Conservation (phyloP, 2,797 vertebrate species). For the Cheirogaleus major region DNA sequence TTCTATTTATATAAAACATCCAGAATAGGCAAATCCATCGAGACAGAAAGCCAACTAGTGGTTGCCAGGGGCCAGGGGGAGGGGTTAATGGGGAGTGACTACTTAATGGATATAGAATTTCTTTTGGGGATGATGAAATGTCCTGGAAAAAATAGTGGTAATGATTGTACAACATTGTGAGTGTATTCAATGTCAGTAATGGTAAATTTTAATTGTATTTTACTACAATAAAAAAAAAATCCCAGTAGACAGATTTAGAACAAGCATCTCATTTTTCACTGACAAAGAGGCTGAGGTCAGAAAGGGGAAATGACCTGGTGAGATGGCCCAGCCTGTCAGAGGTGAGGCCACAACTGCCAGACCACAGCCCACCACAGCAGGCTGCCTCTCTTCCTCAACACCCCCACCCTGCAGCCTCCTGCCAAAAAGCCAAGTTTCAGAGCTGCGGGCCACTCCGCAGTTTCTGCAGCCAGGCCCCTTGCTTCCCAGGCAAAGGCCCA, state of each 20-base stretch:
- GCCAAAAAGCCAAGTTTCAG: not conserved
- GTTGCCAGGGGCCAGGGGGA: fast-evolving
- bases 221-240: not conserved
- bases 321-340: not conserved
- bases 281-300: not conserved
- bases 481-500: not conserved
- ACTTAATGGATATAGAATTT: not conserved
- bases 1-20: not conserved
- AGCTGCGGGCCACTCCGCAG: fast-evolving
- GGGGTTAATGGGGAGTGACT: not conserved
- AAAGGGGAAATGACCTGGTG: not conserved
- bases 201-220: not conserved
- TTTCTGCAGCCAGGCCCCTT: not conserved
- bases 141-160: not conserved
- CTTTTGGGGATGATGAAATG: not conserved
- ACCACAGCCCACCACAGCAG: not conserved
- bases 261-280: not conserved
- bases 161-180: not conserved
- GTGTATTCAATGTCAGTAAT: not conserved
- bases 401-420: too few relatives aligned
- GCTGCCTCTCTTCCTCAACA: not conserved
- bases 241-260: not conserved
- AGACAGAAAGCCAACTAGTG: not conserved
- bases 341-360: not conserved
- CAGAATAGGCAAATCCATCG: not conserved